These are phyloP conservation scores for Clinocottus analis DNA, from an alignment of 2,113 vertebrate species.

Conservation along the genomic window DNA sequence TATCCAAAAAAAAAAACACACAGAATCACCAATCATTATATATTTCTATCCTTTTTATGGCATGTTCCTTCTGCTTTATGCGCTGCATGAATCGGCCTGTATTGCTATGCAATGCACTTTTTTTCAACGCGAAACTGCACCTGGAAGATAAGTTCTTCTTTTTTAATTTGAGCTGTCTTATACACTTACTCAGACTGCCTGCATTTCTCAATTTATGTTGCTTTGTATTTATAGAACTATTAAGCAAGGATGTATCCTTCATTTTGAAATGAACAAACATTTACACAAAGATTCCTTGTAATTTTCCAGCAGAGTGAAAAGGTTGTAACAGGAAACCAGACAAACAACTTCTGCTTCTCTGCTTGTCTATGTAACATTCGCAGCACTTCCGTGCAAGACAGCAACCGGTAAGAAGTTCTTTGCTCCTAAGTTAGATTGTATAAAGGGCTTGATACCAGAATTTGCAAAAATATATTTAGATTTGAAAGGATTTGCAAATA, in stretches of 20 bases:
- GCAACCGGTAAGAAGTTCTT: constrained; percentile 24
- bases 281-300: background rate
- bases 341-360: constrained; percentile 7
- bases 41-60: background rate
- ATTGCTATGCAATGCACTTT: too few species aligned
- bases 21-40: too few species aligned
- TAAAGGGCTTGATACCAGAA: background rate
- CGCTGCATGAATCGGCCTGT: too few species aligned
- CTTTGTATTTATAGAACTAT: background rate
- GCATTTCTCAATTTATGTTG: background rate
- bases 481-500: background rate
- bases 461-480: background rate
- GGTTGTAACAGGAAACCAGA: background rate
- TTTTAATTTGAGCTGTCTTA: background rate
- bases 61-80: background rate
- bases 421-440: background rate
- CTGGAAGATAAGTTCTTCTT: background rate
- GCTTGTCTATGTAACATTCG: background rate
- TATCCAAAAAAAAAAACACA: background rate
- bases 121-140: background rate
- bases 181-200: background rate
- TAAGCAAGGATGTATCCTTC: background rate
- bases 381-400: constrained; percentile 17
- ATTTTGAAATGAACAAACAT: background rate
- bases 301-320: background rate